A percentile compares a stretch with the other conserved stretches of the same genome.
Evolutionary conservation across 2,113 vertebrate genomes (phyloP).

Genomic region (Excalfactoria chinensis): DNA sequence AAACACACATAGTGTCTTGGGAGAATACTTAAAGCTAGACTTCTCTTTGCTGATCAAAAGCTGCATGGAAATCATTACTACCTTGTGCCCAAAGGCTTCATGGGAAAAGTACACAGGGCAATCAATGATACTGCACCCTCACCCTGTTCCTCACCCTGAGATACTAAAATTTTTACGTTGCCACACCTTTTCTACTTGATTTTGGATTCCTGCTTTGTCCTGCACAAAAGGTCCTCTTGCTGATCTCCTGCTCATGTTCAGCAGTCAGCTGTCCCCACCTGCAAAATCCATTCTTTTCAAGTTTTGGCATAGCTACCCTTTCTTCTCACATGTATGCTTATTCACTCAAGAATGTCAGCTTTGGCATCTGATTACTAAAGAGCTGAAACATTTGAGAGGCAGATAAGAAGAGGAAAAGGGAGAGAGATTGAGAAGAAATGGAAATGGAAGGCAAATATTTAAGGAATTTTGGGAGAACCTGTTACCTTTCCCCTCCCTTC

Average conservation of each 20-base stretch:
- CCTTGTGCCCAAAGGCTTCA: background rate
- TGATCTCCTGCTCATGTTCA: background rate
- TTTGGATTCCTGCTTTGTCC: background rate
- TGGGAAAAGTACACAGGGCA: background rate
- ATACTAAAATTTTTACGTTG: background rate
- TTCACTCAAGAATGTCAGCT: background rate
- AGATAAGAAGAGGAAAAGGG: constrained; percentile 28
- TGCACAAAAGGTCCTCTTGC: background rate
- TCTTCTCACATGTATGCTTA: background rate
- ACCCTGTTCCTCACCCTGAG: background rate
- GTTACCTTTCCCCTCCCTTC: background rate
- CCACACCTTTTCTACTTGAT: background rate
- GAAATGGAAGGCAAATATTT: background rate
- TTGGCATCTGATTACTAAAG: constrained; percentile 18
- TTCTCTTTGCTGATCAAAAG: accelerated
- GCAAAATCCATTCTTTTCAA: background rate
- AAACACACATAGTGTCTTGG: background rate
- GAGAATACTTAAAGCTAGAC: background rate
- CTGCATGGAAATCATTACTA: background rate
- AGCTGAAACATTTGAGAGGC: constrained; percentile 23
- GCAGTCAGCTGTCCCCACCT: background rate
- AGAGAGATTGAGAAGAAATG: background rate
- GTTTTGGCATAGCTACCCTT: background rate
- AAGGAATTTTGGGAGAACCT: background rate
- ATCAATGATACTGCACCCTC: background rate